A percentile compares a stretch with the other conserved stretches of the same genome.
These are phyloP conservation scores for Epinotia demarniana DNA, from an alignment of 2,888 invertebrate genomes.

Conservation along the genomic window DNA sequence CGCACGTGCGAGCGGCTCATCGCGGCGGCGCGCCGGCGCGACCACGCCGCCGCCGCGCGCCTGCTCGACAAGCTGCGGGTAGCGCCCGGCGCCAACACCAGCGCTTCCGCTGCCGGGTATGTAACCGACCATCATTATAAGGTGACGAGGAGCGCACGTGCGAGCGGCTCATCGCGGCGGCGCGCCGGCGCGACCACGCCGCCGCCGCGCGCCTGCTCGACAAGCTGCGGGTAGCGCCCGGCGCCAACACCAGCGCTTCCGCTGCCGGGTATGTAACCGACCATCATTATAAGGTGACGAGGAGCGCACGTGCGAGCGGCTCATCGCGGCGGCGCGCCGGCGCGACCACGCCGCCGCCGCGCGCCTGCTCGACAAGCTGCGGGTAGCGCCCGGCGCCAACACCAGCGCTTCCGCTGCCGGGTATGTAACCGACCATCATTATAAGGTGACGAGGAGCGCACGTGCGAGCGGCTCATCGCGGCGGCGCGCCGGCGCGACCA, in stretches of 20 bases:
- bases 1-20: too few relatives aligned
- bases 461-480: too few relatives aligned
- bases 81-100: conserved; percentile 53
- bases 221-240: conserved; percentile 87
- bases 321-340: too few relatives aligned
- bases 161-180: conserved; percentile 98
- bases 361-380: too few relatives aligned
- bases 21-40: conserved; percentile 96
- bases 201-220: conserved; percentile 96
- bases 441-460: too few relatives aligned
- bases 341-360: too few relatives aligned
- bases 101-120: conserved; percentile 55
- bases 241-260: conserved; percentile 47
- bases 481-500: conserved; percentile 97
- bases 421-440: too few relatives aligned
- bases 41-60: conserved; percentile 96
- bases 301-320: conserved; percentile 94
- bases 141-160: too few relatives aligned
- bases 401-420: too few relatives aligned
- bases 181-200: conserved; percentile 95
- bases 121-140: too few relatives aligned
- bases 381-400: too few relatives aligned
- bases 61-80: conserved; percentile 93
- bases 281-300: too few relatives aligned
- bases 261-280: conserved; percentile 53